Evolutionary conservation across 1,140 invertebrate genomes (phyloP).

Genomic region (Drosophila kanapiae): DNA sequence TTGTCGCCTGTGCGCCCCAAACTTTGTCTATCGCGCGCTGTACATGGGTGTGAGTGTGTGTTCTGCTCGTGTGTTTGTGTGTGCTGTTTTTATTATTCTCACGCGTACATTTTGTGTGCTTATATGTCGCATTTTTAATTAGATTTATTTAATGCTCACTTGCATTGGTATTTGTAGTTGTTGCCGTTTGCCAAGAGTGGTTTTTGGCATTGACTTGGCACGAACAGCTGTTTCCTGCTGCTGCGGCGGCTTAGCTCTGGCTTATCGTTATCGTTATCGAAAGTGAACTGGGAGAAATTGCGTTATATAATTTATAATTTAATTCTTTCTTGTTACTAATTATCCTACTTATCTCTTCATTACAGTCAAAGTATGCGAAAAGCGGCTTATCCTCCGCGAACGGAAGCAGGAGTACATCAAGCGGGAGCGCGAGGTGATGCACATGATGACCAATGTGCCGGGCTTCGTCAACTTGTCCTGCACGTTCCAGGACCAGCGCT

Average conservation of each 20-base stretch:
- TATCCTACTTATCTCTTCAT: slow-evolving; percentile 46
- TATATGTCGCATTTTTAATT: slow-evolving; percentile 49
- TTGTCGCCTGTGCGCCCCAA: slow-evolving; percentile 45
- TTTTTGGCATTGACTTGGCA: slow-evolving; percentile 2
- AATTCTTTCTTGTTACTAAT: neutral
- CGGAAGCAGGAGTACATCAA: slow-evolving; percentile 97
- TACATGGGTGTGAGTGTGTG: neutral
- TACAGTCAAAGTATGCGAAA: slow-evolving; percentile 98
- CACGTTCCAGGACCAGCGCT: slow-evolving; percentile 97
- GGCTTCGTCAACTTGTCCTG: slow-evolving; percentile 98
- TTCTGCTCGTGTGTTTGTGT: slow-evolving; percentile 16
- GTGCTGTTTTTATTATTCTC: slow-evolving; percentile 49
- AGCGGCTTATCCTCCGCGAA: slow-evolving; percentile 95
- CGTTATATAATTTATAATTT: too few species aligned
- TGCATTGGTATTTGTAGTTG: slow-evolving; percentile 17
- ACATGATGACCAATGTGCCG: slow-evolving; percentile 86
- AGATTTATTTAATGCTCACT: slow-evolving; percentile 52
- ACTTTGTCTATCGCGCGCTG: slow-evolving; percentile 7
- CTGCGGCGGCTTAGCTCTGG: neutral
- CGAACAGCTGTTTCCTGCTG: slow-evolving; percentile 13
- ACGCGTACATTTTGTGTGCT: slow-evolving; percentile 41
- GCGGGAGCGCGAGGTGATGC: slow-evolving; percentile 86
- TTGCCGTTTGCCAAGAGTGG: slow-evolving; percentile 29
- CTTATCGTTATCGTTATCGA: slow-evolving; percentile 10
- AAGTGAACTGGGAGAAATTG: neutral